These are phyloP conservation scores for Hipparchia sbordonii DNA, from an alignment of 2,888 invertebrate species.

Conservation along the genomic window DNA sequence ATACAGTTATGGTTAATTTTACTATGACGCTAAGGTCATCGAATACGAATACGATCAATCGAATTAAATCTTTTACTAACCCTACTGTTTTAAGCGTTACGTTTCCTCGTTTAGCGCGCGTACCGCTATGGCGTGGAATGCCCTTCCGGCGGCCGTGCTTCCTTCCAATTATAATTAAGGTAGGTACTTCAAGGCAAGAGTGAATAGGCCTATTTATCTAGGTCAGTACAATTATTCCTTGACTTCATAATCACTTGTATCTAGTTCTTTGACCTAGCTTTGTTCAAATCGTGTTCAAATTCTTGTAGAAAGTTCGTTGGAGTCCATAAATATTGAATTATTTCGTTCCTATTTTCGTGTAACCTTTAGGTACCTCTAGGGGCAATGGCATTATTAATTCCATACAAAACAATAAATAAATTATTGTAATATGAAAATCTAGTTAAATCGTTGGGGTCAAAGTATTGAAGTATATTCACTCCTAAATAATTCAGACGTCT, in stretches of 20 bases:
- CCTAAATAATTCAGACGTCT: slow-evolving; percentile 63
- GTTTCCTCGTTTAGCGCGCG: slow-evolving; percentile 13
- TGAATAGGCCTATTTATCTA: slow-evolving; percentile 12
- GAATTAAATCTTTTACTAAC: no score
- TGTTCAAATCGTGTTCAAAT: neutral
- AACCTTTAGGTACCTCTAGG: neutral
- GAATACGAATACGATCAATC: no score
- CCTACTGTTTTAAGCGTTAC: neutral
- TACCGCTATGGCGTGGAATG: slow-evolving; percentile 16
- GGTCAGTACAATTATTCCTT: slow-evolving; percentile 3
- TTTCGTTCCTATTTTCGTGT: neutral
- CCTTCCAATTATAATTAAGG: slow-evolving; percentile 10
- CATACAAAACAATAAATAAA: neutral
- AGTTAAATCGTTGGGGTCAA: slow-evolving; percentile 24
- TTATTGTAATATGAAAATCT: slow-evolving; percentile 2
- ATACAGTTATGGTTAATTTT: no score
- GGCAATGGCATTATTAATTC: neutral
- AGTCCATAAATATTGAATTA: neutral
- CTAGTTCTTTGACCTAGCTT: neutral
- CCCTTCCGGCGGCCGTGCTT: slow-evolving; percentile 18
- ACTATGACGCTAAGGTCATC: no score
- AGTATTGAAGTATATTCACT: slow-evolving; percentile 40
- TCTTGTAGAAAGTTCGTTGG: neutral
- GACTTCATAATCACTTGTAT: neutral
- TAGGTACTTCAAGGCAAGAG: slow-evolving; percentile 8